These are phyloP conservation scores for Morone chrysops DNA, from an alignment of 2,113 vertebrate genomes.

Conservation along the genomic window DNA sequence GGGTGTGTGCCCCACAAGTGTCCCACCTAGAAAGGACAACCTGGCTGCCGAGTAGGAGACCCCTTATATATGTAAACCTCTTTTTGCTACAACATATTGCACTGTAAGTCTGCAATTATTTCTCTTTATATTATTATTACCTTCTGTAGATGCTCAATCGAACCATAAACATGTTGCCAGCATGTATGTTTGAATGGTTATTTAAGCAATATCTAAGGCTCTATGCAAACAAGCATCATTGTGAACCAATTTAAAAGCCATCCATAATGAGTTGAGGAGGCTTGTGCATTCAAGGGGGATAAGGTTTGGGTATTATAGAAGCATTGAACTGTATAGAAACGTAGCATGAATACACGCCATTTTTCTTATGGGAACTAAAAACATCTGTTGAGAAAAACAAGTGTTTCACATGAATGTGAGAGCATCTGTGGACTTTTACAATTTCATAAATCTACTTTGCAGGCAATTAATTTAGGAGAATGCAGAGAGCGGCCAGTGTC, in stretches of 20 bases:
- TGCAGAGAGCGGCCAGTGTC: conserved; percentile 61
- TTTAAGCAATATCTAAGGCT: not conserved
- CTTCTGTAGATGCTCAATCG: not conserved
- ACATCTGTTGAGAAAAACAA: conserved; percentile 74
- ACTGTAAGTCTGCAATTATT: not conserved
- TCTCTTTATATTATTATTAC: not conserved
- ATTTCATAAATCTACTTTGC: conserved; percentile 72
- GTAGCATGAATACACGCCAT: conserved; percentile 10
- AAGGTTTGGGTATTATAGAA: conserved; percentile 22
- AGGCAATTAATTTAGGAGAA: conserved; percentile 71
- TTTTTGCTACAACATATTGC: not conserved
- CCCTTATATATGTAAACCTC: not conserved
- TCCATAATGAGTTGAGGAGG: conserved; percentile 7
- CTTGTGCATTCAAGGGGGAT: conserved; percentile 26
- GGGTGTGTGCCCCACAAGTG: too few relatives aligned
- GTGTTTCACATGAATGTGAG: conserved; percentile 62
- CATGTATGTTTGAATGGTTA: conserved; percentile 5
- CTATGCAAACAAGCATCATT: not conserved
- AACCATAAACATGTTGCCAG: not conserved
- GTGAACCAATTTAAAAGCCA: conserved; percentile 9
- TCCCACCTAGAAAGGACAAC: not conserved
- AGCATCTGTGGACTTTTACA: conserved; percentile 74
- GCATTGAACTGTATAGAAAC: conserved; percentile 33
- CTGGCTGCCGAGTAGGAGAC: conserved; percentile 12
- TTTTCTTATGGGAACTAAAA: conserved; percentile 63